Conservation (phyloP, 2,113 vertebrate genomes). For the Cyphomyrus discorhynchus region DNA sequence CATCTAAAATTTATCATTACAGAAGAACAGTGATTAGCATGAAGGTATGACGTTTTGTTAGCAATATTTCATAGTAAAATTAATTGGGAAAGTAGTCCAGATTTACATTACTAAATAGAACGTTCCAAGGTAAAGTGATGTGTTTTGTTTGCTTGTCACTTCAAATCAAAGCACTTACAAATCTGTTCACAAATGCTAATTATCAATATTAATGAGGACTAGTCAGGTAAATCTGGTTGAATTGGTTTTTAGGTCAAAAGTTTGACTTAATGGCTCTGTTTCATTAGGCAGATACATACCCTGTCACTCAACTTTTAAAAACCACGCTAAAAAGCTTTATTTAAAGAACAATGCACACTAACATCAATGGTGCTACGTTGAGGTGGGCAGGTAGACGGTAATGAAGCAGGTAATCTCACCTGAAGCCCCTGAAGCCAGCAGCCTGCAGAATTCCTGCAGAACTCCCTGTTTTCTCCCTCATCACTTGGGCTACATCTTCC, state of each 20-base stretch:
- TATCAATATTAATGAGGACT: background rate
- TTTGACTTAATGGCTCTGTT: background rate
- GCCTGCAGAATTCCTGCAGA: background rate
- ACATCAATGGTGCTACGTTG: background rate
- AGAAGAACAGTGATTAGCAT: background rate
- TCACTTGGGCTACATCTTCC: background rate
- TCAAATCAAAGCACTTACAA: background rate
- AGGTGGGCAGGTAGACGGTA: background rate
- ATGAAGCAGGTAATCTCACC: conserved; percentile 1
- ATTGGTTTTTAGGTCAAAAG: background rate
- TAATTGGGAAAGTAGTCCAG: background rate
- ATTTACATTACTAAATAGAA: background rate
- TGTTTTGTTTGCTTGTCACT: background rate
- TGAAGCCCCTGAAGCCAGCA: background rate
- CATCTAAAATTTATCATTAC: background rate
- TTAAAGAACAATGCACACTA: background rate
- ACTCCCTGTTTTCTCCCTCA: background rate
- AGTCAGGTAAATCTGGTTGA: background rate
- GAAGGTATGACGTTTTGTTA: background rate
- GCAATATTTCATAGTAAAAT: background rate
- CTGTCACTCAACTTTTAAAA: background rate
- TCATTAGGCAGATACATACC: background rate
- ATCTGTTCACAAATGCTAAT: background rate
- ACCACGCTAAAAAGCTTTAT: background rate
- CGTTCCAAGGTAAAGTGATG: background rate